Base-by-base conservation (phyloP, 2,888 invertebrate species). In the Leucophora obtusa region DNA sequence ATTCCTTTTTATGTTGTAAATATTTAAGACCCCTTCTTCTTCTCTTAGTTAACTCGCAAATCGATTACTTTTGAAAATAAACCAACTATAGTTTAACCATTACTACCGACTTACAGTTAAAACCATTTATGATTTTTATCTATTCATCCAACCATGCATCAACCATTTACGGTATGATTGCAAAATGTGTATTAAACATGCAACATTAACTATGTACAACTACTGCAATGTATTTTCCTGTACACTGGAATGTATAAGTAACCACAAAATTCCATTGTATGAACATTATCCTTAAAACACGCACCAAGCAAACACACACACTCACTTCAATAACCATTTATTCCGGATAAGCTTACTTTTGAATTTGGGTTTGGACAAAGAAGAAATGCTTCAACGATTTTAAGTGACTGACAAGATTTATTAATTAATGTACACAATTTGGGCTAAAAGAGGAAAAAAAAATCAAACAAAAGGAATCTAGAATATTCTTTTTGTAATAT, bases 171-270 rank as follows among this genome's bases (percentile, higher is more conserved):
- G 28, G 18, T 24, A 76, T 73, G 43, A 59, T 65, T 65, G 38
- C 72, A 59, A 73, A 81, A 81, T 76, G 72, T 73, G 35, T 70
- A 73, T 73, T 77, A 60, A 77, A 73, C 77, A 81, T 60, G 81
- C 77, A 73, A 77, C 77, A 81, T 77, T 77, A 81, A 70, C 69
- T 69, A 15, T 18, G 15, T 38, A 56, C 56, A 18, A 65, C n/a
- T 43, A 14, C 0, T 17, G 60, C 9, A 18, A 18, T 18, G 9
- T 7, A 6, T 43, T 7, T 10, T 2, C 14, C 43, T 28, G 33
- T 18, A 18, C 38, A 38, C 43, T 24, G 60, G 28, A 66, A 59
- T 18, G 28, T 17, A 43, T n/a, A 24, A 75, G 38, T 33, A 56
- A 62, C 75, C 33, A 56, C 38, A 4, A 59, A 59, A 51, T 74